Percentiles rank a stretch among this genome's conserved stretches.
phyloP scores from a whole-genome alignment of 2,888 invertebrate species.

The Buathra laborator region DNA sequence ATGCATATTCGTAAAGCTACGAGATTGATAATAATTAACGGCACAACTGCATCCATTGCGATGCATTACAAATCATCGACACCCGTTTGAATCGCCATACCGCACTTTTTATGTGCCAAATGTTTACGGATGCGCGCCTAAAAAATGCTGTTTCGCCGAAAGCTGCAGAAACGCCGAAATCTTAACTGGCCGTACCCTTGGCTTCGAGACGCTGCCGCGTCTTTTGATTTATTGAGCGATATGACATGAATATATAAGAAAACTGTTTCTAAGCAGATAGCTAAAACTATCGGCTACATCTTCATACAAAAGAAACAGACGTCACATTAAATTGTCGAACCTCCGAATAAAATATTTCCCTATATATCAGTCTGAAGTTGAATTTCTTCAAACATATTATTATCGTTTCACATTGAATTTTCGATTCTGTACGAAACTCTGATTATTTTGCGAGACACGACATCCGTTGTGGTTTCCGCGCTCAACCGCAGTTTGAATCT shows the following conservation, averaged over 20 bases:
- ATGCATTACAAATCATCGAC: too few species aligned
- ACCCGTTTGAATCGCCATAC: too few species aligned
- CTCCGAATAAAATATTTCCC: neutral
- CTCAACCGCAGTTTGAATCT: constrained; percentile 57
- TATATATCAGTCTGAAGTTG: too few species aligned
- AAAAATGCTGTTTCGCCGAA: too few species aligned
- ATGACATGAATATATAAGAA: neutral
- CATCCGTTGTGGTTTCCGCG: constrained; percentile 14
- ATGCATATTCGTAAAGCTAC: too few species aligned
- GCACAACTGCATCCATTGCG: too few species aligned
- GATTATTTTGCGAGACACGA: neutral
- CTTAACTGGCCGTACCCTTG: too few species aligned
- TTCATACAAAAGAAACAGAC: neutral
- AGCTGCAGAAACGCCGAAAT: too few species aligned
- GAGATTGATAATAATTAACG: too few species aligned
- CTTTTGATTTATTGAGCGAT: neutral
- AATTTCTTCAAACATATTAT: neutral
- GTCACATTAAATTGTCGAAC: neutral
- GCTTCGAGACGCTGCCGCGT: too few species aligned
- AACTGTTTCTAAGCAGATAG: constrained; percentile 4
- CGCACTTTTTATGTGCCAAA: too few species aligned
- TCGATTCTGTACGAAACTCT: neutral
- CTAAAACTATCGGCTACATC: neutral
- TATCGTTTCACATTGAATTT: constrained; percentile 15
- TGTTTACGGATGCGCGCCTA: too few species aligned